phyloP scores from a whole-genome alignment of 2,888 invertebrate species.

The Acrocyrtus sp. region DNA sequence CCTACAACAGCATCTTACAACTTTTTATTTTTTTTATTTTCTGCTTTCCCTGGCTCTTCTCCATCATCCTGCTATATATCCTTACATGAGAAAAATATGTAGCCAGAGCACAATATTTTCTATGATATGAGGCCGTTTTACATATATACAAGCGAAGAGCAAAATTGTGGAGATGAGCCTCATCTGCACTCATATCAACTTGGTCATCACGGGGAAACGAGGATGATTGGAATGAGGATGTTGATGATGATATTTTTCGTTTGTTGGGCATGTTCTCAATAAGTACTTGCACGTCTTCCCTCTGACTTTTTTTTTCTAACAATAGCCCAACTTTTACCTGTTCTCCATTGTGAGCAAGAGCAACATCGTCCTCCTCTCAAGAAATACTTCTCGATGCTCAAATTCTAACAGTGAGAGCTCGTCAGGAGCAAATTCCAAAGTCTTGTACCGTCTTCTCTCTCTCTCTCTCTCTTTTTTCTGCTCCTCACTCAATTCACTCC shows the following conservation, averaged over 20 bases:
- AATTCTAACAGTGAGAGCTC: slow-evolving; percentile 24
- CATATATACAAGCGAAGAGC: too few species aligned
- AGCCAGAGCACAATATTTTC: too few species aligned
- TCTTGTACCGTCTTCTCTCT: slow-evolving; percentile 14
- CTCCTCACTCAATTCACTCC: background rate
- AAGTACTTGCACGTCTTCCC: background rate
- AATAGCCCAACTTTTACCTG: background rate
- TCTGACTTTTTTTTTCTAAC: background rate
- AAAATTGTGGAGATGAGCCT: too few species aligned
- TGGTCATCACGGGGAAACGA: too few species aligned
- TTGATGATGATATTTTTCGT: background rate
- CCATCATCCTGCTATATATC: too few species aligned
- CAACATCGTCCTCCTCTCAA: background rate
- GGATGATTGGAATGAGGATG: background rate
- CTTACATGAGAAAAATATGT: too few species aligned
- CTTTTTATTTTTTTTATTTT: slow-evolving; percentile 2
- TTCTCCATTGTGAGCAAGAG: background rate
- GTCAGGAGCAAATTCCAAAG: slow-evolving; percentile 41
- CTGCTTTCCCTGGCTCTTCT: background rate
- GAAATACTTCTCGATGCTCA: slow-evolving; percentile 15
- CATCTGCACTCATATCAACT: too few species aligned
- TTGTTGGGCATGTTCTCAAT: background rate
- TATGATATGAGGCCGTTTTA: too few species aligned
- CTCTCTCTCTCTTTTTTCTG: background rate
- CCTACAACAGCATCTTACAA: slow-evolving; percentile 15